Conservation (phyloP, 2,797 vertebrate genomes). For the Galago senegalensis region DNA sequence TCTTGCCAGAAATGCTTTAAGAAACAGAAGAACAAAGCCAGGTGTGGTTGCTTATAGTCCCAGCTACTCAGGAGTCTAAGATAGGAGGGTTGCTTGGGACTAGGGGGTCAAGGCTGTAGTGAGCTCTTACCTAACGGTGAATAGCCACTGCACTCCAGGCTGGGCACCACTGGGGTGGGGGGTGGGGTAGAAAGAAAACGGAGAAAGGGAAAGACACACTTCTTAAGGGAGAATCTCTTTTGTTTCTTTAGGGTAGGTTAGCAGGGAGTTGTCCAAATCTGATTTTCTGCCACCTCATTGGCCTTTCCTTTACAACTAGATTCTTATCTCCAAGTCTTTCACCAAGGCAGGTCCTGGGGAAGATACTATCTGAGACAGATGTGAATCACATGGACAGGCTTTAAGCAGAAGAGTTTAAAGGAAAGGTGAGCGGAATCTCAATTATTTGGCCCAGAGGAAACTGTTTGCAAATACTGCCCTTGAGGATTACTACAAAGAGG, state of each 20-base stretch:
- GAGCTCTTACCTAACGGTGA: background rate
- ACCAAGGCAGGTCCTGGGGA: background rate
- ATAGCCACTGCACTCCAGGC: background rate
- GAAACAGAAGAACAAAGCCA: background rate
- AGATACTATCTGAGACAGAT: conserved; percentile 24
- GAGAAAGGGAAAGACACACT: background rate
- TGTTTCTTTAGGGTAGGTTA: conserved; percentile 14
- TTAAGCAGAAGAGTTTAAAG: background rate
- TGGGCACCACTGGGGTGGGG: background rate
- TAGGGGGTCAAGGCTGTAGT: background rate
- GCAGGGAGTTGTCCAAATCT: background rate
- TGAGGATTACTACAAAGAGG: background rate
- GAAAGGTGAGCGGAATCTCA: conserved; percentile 51
- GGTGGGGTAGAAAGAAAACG: rapidly evolving
- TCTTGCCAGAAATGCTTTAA: conserved; percentile 12
- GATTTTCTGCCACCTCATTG: conserved; percentile 5
- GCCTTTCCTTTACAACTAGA: background rate
- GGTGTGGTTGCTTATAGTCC: background rate
- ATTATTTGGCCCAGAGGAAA: conserved; percentile 25
- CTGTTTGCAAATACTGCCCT: background rate
- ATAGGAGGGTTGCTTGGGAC: background rate
- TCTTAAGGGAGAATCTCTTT: conserved; percentile 42
- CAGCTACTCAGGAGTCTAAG: background rate
- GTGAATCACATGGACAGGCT: background rate
- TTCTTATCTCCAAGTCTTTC: conserved; percentile 13